phyloP scores from a whole-genome alignment of 23 tunicate genomes.

The Botrylloides violaceus region DNA sequence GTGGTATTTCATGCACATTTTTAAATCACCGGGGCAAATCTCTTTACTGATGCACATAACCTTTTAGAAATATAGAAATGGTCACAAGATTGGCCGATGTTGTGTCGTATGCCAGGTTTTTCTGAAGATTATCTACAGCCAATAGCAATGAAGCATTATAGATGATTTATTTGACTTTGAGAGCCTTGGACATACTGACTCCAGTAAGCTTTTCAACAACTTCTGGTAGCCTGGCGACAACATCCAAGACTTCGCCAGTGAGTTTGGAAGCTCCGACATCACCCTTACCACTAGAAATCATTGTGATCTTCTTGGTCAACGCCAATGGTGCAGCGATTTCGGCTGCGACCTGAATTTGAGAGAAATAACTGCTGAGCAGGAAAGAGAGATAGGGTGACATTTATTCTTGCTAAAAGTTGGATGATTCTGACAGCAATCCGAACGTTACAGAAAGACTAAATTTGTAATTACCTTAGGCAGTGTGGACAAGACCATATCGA shows the following conservation, averaged over 20 bases:
- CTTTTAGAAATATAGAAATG: too few species aligned
- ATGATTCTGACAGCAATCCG: too few species aligned
- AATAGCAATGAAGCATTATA: too few species aligned
- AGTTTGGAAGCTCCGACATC: conserved; percentile 92
- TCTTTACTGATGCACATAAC: too few species aligned
- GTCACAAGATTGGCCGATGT: too few species aligned
- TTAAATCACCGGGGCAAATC: too few species aligned
- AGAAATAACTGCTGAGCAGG: too few species aligned
- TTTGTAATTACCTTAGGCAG: conserved; percentile 68
- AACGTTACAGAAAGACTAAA: background rate
- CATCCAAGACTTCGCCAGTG: conserved; percentile 86
- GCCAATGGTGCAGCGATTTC: conserved; percentile 92
- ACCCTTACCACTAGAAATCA: conserved; percentile 84
- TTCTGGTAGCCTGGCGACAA: conserved; percentile 65
- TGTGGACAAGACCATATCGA: conserved; percentile 84
- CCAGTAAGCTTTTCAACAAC: conserved; percentile 83
- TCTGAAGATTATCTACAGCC: too few species aligned
- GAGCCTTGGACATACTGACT: conserved; percentile 61
- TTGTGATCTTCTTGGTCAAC: conserved; percentile 58
- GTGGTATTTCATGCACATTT: too few species aligned
- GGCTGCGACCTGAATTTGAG: conserved; percentile 44
- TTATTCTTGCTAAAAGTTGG: too few species aligned
- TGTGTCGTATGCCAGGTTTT: too few species aligned
- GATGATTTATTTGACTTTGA: conserved; percentile 27
- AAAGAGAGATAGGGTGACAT: too few species aligned